Evolutionary conservation across 2,888 invertebrate species (phyloP).

Genomic region (Chelonus formosanus): DNA sequence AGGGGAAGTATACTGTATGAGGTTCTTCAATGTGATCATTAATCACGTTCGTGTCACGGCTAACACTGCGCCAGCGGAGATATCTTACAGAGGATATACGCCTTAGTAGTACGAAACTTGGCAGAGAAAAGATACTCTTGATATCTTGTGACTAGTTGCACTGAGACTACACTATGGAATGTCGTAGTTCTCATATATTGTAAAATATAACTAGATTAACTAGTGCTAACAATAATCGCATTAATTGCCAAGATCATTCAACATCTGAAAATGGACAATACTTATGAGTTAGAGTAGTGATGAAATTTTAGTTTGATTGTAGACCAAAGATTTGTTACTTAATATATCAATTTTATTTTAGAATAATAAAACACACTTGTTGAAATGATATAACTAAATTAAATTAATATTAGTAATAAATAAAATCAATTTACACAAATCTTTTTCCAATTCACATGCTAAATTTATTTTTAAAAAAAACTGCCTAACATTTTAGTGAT

Average conservation of each 20-base stretch:
- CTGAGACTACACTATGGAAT: constrained; percentile 4
- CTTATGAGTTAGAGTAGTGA: no score
- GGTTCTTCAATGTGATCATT: constrained; percentile 62
- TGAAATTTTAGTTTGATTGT: no score
- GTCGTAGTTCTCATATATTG: not conserved
- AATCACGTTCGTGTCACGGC: constrained; percentile 64
- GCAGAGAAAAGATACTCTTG: constrained; percentile 46
- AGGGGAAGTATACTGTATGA: constrained; percentile 50
- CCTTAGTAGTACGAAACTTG: constrained; percentile 49
- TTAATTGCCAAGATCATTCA: not conserved
- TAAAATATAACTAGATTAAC: not conserved
- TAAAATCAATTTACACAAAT: no score
- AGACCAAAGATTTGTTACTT: no score
- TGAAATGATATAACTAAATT: no score
- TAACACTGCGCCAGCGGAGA: constrained; percentile 62
- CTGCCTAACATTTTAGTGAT: no score
- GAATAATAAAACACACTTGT: no score
- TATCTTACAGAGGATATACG: constrained; percentile 62
- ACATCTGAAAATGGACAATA: no score
- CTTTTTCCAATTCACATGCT: no score
- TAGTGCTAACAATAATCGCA: constrained; percentile 8
- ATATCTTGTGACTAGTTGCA: constrained; percentile 17
- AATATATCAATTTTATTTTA: no score
- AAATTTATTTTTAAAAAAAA: no score
- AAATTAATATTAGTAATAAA: no score